Evolutionary conservation across 92 coral and sea anemone genomes (phyloP).

Genomic region (Scolanthus callimorphus): DNA sequence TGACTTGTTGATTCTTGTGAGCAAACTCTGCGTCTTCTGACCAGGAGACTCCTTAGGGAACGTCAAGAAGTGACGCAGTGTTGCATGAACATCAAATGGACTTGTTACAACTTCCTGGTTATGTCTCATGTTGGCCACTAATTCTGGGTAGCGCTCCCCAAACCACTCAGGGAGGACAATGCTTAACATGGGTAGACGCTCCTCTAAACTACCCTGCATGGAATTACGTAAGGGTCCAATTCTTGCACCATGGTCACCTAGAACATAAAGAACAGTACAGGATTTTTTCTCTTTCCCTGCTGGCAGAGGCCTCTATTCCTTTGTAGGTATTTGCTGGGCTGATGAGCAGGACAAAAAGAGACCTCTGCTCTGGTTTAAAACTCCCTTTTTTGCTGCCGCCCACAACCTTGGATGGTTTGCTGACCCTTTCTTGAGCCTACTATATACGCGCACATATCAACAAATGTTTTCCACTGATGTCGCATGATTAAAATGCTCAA

Average conservation of each 20-base stretch:
- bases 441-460: too few species aligned
- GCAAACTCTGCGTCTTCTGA: constrained; percentile 56
- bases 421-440: too few species aligned
- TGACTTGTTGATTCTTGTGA: constrained; percentile 33
- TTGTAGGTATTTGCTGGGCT: too few species aligned
- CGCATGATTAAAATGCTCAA: too few species aligned
- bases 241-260: constrained; percentile 83
- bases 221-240: constrained; percentile 70
- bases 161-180: constrained; percentile 77
- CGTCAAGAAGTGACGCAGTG: constrained; percentile 54
- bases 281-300: too few species aligned
- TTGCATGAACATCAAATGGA: constrained; percentile 72
- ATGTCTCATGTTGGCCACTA: constrained; percentile 38
- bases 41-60: constrained; percentile 26
- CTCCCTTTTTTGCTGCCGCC: too few species aligned
- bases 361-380: too few species aligned
- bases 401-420: too few species aligned
- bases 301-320: too few species aligned
- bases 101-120: constrained; percentile 53
- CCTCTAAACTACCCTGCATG: constrained; percentile 76
- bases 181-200: constrained; percentile 69
- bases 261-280: neutral
- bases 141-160: constrained; percentile 38
- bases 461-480: too few species aligned
- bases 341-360: too few species aligned